Percentiles rank a stretch among this genome's conserved stretches.
These are phyloP conservation scores for Chascanopsetta lugubris DNA, from an alignment of 2,113 vertebrate species.

Conservation along the genomic window DNA sequence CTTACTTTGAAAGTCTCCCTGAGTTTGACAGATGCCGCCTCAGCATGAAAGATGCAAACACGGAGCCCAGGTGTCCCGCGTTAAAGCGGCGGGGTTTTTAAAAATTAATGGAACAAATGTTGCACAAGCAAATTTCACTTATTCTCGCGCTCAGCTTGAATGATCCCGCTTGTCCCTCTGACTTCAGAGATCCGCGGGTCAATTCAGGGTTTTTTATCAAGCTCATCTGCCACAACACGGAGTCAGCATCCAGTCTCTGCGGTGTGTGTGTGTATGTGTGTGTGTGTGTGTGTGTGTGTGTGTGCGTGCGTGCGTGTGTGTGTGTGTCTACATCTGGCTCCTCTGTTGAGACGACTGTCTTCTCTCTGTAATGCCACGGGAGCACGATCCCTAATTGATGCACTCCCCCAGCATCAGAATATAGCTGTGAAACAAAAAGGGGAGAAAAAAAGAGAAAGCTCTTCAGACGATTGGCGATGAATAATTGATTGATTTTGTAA, in stretches of 20 bases:
- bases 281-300: no score
- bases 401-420: constrained; percentile 50
- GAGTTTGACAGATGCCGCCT: constrained; percentile 54
- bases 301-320: no score
- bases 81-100: constrained; percentile 37
- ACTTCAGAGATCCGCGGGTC: constrained; percentile 26
- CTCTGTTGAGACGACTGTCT: constrained; percentile 44
- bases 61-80: constrained; percentile 42
- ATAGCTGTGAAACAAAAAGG: constrained; percentile 56
- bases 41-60: constrained; percentile 42
- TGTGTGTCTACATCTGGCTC: constrained; percentile 46
- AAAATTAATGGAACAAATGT: constrained; percentile 52
- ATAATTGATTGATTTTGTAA: constrained; percentile 77
- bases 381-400: constrained; percentile 62
- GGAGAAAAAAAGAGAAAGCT: constrained; percentile 57
- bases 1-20: constrained; percentile 30
- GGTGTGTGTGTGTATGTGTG: no score
- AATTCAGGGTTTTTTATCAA: constrained; percentile 16
- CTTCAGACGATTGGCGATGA: constrained; percentile 68
- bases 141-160: constrained; percentile 16
- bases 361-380: constrained; percentile 54
- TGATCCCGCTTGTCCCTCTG: constrained; percentile 8
- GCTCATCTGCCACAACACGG: constrained; percentile 27
- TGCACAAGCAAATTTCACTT: constrained; percentile 5
- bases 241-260: constrained; percentile 36